Conservation (phyloP, 2,113 vertebrate genomes). For the Geococcyx californianus region DNA sequence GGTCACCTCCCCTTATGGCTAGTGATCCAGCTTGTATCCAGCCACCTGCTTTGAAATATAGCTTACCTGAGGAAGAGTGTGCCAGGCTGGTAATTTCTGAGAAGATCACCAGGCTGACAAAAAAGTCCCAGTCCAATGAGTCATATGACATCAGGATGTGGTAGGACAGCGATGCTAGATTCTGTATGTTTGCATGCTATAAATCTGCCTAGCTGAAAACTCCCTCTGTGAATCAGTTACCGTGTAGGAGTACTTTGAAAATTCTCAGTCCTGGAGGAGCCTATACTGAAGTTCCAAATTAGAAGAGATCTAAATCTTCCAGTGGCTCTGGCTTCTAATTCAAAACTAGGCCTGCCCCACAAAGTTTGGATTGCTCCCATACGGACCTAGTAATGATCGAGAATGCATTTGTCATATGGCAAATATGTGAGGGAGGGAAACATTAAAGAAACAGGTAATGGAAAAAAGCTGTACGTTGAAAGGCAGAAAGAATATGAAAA, state of each 20-base stretch:
- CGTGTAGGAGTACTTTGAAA: neutral
- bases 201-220: neutral
- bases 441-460: conserved; percentile 17
- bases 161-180: neutral
- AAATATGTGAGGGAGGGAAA: neutral
- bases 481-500: neutral
- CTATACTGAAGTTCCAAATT: neutral
- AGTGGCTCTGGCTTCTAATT: neutral
- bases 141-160: neutral
- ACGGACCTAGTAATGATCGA: neutral
- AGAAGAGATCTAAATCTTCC: conserved; percentile 20
- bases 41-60: neutral
- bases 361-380: neutral
- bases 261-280: neutral
- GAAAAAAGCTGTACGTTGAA: neutral
- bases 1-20: neutral
- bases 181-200: neutral
- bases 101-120: neutral
- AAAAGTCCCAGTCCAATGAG: neutral
- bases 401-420: conserved; percentile 1
- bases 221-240: neutral
- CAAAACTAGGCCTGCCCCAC: neutral
- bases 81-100: neutral
- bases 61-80: neutral
- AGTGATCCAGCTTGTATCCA: neutral